Evolutionary conservation across 1,140 invertebrate genomes (phyloP), one percentile per base, ranked within the genome.

Genomic region (Littorina saxatilis): DNA sequence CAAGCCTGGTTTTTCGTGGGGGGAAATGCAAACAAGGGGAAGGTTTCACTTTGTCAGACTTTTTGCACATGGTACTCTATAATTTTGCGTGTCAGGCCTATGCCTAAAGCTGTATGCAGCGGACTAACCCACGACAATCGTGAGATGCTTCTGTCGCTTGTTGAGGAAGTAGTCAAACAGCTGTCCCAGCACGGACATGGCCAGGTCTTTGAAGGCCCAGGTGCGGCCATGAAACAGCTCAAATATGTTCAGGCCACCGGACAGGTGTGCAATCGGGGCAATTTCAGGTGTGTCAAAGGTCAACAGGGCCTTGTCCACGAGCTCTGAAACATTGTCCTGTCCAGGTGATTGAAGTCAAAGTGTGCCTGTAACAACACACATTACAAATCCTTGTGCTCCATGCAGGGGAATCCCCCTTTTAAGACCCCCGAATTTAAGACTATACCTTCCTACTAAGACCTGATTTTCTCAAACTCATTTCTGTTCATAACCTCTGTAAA

Each of bases 141-240:
- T 91, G 43, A 90, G 79, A 80, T 93, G 92, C 43, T 88, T 88
- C 66, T 91, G 87, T 52, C 85, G 80, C 77, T 91, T 92, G n/a
- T 83, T 84, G 20, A 93, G 87, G 83, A 93, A 94, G 77, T 93
- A 91, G 55, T 93, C 82, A 37, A 93, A 84, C 9, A 94, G 88
- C 76, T 91, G 88, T 15, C 91, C 93, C 7, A 94, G 85, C 80
- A 92, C 90, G 17, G 87, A 88, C 78, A 94, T 77, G 20, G 93
- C 92, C 17, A 93, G 84, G 80, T 94, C 94, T 85, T 94, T 94
- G 87, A 94, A 94, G 9, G 93, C 91, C 84, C 92, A 87, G 0
- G 93, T 94, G 32, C 84, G 84, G 4, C 93, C 93, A 86, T 94
- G 93, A 82, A 92, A 94, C 35, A 93, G 82, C 84, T 94, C 93